A percentile compares a stretch with the other conserved stretches of the same genome.
These are phyloP conservation scores for Lepisosteus osseus DNA, from an alignment of 2,113 vertebrate genomes.

Conservation along the genomic window DNA sequence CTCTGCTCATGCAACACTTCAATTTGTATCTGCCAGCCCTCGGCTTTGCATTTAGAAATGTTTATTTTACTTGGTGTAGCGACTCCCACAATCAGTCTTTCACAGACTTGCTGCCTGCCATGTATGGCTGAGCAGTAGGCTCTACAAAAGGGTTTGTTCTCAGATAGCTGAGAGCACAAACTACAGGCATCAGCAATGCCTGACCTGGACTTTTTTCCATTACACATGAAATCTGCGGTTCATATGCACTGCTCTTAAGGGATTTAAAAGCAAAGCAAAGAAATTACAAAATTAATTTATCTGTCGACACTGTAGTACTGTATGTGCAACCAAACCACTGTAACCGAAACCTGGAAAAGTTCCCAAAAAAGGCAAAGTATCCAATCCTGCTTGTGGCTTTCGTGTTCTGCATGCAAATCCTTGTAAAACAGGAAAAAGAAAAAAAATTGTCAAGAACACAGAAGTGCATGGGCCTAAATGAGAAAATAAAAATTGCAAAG, in stretches of 20 bases:
- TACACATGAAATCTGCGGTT: not conserved
- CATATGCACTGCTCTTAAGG: not conserved
- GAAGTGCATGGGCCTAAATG: too few relatives aligned
- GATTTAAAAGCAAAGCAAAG: too few relatives aligned
- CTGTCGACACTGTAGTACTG: too few relatives aligned
- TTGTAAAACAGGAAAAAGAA: too few relatives aligned
- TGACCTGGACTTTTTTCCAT: conserved; percentile 10
- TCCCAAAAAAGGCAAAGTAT: too few relatives aligned
- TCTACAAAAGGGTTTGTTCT: conserved; percentile 17
- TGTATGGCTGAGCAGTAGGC: conserved; percentile 15
- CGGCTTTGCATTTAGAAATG: conserved; percentile 54
- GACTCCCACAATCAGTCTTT: conserved; percentile 54
- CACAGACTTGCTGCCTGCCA: conserved; percentile 31
- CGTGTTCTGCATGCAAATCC: too few relatives aligned
- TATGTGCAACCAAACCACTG: too few relatives aligned
- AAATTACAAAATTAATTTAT: too few relatives aligned
- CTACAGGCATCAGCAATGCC: conserved; percentile 16
- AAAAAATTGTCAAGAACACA: too few relatives aligned
- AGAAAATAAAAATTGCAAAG: too few relatives aligned
- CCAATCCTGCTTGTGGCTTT: too few relatives aligned
- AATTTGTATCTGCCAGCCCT: conserved; percentile 55
- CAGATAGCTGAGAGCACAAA: conserved; percentile 3
- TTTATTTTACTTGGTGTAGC: conserved; percentile 67
- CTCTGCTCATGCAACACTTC: conserved; percentile 43
- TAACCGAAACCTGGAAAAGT: too few relatives aligned